phyloP scores from a whole-genome alignment of 2,797 vertebrate species.

The Diglossa cyanea region DNA sequence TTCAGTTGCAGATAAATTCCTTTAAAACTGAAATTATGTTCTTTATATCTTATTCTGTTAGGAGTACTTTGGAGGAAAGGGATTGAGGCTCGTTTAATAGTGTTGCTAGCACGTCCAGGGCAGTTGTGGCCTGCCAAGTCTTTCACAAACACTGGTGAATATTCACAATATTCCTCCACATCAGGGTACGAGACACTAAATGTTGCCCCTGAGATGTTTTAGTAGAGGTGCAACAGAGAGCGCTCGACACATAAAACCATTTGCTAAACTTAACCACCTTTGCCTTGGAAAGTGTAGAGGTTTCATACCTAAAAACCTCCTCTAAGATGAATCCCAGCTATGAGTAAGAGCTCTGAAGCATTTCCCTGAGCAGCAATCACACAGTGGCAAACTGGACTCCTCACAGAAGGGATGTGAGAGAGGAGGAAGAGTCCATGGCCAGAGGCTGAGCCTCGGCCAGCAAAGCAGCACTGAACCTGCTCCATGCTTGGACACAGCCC shows the following conservation, averaged over 20 bases:
- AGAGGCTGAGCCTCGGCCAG: neutral
- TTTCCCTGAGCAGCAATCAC: constrained; percentile 34
- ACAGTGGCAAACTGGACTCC: constrained; percentile 30
- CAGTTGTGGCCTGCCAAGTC: neutral
- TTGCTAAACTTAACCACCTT: neutral
- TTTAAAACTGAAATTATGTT: neutral
- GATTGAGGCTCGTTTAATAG: neutral
- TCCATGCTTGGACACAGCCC: neutral
- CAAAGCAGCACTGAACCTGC: neutral
- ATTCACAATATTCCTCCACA: neutral
- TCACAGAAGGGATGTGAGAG: neutral
- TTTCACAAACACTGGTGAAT: neutral
- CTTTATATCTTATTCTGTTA: neutral
- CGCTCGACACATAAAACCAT: neutral
- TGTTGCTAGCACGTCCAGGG: neutral
- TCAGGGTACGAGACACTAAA: neutral
- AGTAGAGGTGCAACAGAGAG: neutral
- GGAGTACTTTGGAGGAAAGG: neutral
- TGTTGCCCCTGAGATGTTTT: neutral
- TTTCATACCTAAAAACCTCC: neutral
- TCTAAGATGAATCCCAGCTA: constrained; percentile 27
- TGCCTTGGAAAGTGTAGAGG: neutral
- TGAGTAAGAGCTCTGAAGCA: constrained; percentile 6
- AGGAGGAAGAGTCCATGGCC: constrained; percentile 13
- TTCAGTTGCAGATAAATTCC: constrained; percentile 18